Conservation (phyloP, 1,140 invertebrate species). For the Drosophila kurseongensis region DNA sequence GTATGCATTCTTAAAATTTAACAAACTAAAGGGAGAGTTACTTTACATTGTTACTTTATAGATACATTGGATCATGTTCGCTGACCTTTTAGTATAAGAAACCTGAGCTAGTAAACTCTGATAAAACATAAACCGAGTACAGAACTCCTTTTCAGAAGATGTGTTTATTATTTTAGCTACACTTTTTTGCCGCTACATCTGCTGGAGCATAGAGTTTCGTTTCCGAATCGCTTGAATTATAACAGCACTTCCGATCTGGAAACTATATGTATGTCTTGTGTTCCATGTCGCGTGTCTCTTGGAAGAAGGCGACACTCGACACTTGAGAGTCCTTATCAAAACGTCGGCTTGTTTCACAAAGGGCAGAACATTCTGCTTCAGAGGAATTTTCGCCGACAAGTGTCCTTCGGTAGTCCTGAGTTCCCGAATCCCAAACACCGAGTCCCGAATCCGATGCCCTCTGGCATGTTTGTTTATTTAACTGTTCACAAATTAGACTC, state of each 20-base stretch:
- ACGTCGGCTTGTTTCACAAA: slow-evolving; percentile 58
- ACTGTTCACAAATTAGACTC: slow-evolving; percentile 81
- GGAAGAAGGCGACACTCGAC: slow-evolving; percentile 45
- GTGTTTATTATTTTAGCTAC: slow-evolving; percentile 1
- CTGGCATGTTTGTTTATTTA: slow-evolving; percentile 79
- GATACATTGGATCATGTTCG: background rate
- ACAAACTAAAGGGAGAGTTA: too few species aligned
- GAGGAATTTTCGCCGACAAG: slow-evolving; percentile 53
- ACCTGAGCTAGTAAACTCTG: background rate
- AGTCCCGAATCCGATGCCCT: slow-evolving; percentile 12
- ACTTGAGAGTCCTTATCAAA: slow-evolving; percentile 54
- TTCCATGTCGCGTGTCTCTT: slow-evolving; percentile 50
- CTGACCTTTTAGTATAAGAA: background rate
- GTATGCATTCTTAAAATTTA: too few species aligned
- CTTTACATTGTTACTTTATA: background rate
- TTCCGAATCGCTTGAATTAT: slow-evolving; percentile 43
- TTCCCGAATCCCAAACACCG: background rate
- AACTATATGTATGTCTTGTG: slow-evolving; percentile 3
- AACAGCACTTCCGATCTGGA: slow-evolving; percentile 36
- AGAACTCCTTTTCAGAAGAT: background rate
- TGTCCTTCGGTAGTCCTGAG: slow-evolving; percentile 27
- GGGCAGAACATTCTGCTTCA: slow-evolving; percentile 32
- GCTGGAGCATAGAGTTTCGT: slow-evolving; percentile 11
- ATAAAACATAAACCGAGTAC: background rate
- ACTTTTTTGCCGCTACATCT: slow-evolving; percentile 4